Conservation (phyloP, 2,113 vertebrate species). For the Pomatostomus ruficeps region DNA sequence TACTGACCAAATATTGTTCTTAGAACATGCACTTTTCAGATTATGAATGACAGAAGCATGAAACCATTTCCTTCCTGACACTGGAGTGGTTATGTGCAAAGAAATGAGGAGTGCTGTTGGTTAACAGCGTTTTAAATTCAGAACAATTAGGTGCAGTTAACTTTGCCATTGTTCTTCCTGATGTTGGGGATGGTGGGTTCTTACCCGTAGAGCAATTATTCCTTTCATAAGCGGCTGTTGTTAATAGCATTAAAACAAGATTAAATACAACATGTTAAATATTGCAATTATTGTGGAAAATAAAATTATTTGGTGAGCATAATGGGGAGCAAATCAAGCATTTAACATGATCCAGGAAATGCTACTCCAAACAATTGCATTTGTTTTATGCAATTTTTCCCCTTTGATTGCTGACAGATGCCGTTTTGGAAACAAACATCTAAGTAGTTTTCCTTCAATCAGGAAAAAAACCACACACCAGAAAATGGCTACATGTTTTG, state of each 20-base stretch:
- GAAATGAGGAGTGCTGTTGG: slow-evolving; percentile 52
- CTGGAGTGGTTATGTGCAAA: slow-evolving; percentile 44
- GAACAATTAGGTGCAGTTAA: slow-evolving; percentile 70
- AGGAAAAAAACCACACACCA: slow-evolving; percentile 68
- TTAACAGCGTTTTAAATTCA: slow-evolving; percentile 65
- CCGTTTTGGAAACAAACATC: slow-evolving; percentile 84
- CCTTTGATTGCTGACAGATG: slow-evolving; percentile 91
- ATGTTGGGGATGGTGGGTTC: slow-evolving; percentile 57
- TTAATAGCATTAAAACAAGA: slow-evolving; percentile 81
- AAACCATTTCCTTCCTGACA: slow-evolving; percentile 52
- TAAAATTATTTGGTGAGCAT: slow-evolving; percentile 85
- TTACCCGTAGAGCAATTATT: slow-evolving; percentile 58
- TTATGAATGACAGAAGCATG: slow-evolving; percentile 54
- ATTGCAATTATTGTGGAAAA: slow-evolving; percentile 84
- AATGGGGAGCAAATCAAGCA: slow-evolving; percentile 80
- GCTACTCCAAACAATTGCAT: slow-evolving; percentile 84
- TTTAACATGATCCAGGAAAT: slow-evolving; percentile 87
- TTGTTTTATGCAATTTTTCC: slow-evolving; percentile 84
- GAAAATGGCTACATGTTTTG: slow-evolving; percentile 75
- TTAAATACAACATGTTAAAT: slow-evolving; percentile 82
- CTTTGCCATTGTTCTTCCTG: slow-evolving; percentile 66
- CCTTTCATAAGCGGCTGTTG: slow-evolving; percentile 71
- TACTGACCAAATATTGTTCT: not conserved
- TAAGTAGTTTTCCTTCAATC: slow-evolving; percentile 81
- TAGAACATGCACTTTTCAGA: slow-evolving; percentile 28